phyloP scores from a whole-genome alignment of 2,888 invertebrate genomes.

The Drosophila mettleri region DNA sequence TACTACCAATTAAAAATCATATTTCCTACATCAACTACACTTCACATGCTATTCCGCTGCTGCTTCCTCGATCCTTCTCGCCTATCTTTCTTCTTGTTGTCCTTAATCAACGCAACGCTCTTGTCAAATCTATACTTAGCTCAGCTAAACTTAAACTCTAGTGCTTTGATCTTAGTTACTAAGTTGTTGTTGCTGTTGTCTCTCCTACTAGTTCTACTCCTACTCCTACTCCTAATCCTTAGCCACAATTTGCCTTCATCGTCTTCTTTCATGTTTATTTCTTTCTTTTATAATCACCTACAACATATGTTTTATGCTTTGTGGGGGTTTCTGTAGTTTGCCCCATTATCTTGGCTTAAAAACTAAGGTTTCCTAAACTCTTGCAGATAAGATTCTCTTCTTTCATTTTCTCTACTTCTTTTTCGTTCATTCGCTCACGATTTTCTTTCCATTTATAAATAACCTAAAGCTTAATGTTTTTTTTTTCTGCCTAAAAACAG shows the following conservation, averaged over 20 bases:
- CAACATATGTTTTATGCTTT: slow-evolving; percentile 33
- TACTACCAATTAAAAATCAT: slow-evolving; percentile 66
- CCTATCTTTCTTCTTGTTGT: neutral
- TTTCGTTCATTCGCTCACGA: neutral
- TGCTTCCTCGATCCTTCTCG: neutral
- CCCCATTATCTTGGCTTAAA: slow-evolving; percentile 38
- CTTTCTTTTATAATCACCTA: slow-evolving; percentile 25
- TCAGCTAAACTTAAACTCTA: slow-evolving; percentile 66
- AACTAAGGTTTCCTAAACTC: slow-evolving; percentile 42
- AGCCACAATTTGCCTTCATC: slow-evolving; percentile 13
- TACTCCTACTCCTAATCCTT: slow-evolving; percentile 25
- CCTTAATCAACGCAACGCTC: slow-evolving; percentile 41
- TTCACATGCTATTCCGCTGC: slow-evolving; percentile 21
- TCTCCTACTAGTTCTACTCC: slow-evolving; percentile 43
- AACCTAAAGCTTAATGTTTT: slow-evolving; percentile 54
- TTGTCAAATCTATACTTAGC: slow-evolving; percentile 57
- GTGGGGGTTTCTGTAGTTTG: slow-evolving; percentile 20
- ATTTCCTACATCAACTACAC: slow-evolving; percentile 48
- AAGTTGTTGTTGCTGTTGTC: slow-evolving; percentile 45
- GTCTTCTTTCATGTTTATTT: slow-evolving; percentile 18
- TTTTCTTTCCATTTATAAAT: slow-evolving; percentile 42
- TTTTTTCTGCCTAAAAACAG: slow-evolving; percentile 50
- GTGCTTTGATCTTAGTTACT: slow-evolving; percentile 70
- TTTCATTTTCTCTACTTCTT: slow-evolving; percentile 13
- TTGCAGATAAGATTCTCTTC: slow-evolving; percentile 45